Evolutionary conservation across 2,888 invertebrate species (phyloP).

Genomic region (Trachelus stipa): DNA sequence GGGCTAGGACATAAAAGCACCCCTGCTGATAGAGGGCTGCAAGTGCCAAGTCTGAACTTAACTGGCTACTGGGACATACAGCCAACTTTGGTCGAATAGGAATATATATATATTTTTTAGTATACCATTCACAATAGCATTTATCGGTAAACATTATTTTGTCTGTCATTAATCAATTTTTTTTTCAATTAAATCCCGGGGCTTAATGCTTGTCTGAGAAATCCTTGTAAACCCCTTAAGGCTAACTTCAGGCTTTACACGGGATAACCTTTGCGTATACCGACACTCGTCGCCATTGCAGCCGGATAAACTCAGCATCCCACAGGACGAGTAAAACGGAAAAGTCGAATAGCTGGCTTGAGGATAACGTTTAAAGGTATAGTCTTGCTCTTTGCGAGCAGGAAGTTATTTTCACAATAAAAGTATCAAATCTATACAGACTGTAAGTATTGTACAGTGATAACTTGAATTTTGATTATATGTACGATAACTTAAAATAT

Average conservation of each 20-base stretch:
- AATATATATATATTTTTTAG: neutral
- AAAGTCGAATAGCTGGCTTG: neutral
- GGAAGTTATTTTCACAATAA: neutral
- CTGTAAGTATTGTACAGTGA: neutral
- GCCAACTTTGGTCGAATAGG: neutral
- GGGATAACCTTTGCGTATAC: neutral
- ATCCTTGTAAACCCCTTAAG: neutral
- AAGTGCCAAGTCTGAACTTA: constrained; percentile 6
- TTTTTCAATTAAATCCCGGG: neutral
- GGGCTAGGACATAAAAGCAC: neutral
- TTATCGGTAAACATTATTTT: neutral
- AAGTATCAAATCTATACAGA: neutral
- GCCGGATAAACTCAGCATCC: neutral
- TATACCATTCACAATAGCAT: neutral
- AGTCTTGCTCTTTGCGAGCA: neutral
- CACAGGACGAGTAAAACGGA: neutral
- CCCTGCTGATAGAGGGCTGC: constrained; percentile 10
- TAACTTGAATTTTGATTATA: neutral
- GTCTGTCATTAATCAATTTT: neutral
- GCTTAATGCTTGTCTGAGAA: neutral
- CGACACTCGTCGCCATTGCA: neutral
- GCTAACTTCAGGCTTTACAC: neutral
- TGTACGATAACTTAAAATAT: neutral
- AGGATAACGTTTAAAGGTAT: neutral
- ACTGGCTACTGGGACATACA: neutral